Conservation (phyloP, 2,797 vertebrate species). For the Podargus strigoides region DNA sequence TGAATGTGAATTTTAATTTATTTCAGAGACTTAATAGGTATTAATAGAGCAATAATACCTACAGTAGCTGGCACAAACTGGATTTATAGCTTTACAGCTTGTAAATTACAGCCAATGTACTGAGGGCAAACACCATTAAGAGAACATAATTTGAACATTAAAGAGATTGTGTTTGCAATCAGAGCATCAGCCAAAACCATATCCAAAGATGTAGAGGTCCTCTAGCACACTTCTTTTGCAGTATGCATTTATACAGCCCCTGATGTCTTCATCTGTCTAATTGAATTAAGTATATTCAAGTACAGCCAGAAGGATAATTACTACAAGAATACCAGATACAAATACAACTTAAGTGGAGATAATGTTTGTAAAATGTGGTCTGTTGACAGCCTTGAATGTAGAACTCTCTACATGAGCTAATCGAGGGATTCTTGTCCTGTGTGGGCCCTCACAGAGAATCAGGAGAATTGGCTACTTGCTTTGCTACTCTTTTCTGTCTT, state of each 20-base stretch:
- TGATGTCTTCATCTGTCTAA: not conserved
- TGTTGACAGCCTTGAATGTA: not conserved
- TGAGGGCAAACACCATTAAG: slow-evolving; percentile 31
- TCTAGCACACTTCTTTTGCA: not conserved
- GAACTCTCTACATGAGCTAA: not conserved
- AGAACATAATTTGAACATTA: slow-evolving; percentile 38
- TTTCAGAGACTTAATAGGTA: slow-evolving; percentile 37
- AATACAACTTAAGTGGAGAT: not conserved
- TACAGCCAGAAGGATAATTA: not conserved
- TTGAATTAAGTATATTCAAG: slow-evolving; percentile 2
- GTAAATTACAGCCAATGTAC: slow-evolving; percentile 23
- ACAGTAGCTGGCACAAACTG: not conserved
- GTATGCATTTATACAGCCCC: not conserved
- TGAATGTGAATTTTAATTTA: not conserved
- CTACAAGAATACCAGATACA: not conserved
- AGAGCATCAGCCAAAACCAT: slow-evolving; percentile 18
- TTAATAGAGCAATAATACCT: slow-evolving; percentile 48
- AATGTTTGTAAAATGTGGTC: not conserved
- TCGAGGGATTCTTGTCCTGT: not conserved
- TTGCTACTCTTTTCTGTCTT: not conserved
- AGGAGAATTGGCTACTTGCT: not conserved
- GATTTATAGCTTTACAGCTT: slow-evolving; percentile 10
- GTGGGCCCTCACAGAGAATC: not conserved
- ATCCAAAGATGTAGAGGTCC: not conserved
- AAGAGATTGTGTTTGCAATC: slow-evolving; percentile 27